A percentile compares a stretch with the other conserved stretches of the same genome.
phyloP scores from a whole-genome alignment of 2,113 vertebrate genomes.

The Sciurus niger region DNA sequence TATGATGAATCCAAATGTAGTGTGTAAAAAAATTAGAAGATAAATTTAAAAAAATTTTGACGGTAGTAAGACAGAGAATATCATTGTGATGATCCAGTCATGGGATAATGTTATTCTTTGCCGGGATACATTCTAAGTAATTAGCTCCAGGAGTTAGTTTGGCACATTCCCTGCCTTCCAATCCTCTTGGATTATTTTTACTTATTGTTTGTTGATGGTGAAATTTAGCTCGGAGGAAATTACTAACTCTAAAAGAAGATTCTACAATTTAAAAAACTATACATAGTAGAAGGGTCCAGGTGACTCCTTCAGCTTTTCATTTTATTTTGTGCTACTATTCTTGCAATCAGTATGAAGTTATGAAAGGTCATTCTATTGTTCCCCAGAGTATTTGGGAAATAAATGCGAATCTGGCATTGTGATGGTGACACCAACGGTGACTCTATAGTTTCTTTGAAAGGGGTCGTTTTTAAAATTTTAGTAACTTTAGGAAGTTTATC shows the following conservation, averaged over 20 bases:
- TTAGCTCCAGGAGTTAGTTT: not conserved
- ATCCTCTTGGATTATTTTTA: not conserved
- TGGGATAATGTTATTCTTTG: not conserved
- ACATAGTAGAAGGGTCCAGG: not conserved
- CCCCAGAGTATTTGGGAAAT: not conserved
- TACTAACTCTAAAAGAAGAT: not conserved
- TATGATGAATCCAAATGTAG: too few species aligned
- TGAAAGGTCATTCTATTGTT: not conserved
- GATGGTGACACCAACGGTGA: not conserved
- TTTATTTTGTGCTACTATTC: not conserved
- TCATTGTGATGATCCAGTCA: not conserved
- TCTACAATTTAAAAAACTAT: not conserved
- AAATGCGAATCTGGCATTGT: not conserved
- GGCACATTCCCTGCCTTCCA: not conserved
- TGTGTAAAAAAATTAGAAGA: too few species aligned
- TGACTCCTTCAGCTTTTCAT: not conserved
- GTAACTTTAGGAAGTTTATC: not conserved
- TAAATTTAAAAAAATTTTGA: not conserved
- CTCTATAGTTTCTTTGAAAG: not conserved
- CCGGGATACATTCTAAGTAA: not conserved
- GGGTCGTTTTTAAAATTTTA: not conserved
- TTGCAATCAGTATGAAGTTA: not conserved
- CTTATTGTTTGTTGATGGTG: not conserved
- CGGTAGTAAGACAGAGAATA: not conserved
- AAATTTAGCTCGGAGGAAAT: not conserved